Evolutionary conservation across 2,888 invertebrate genomes (phyloP).

Genomic region (Drosophila villosipedis): DNA sequence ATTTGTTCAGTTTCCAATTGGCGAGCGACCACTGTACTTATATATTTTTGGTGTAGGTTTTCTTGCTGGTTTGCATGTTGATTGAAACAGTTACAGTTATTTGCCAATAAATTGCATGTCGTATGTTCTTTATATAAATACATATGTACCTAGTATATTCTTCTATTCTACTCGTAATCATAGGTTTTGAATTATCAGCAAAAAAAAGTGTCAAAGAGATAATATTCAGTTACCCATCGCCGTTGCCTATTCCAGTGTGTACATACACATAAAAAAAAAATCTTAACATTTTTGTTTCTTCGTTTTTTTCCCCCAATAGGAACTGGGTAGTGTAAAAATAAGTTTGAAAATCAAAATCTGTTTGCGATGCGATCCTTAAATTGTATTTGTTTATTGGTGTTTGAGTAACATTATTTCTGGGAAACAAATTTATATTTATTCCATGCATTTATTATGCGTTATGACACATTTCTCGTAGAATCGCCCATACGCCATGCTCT

Average conservation of each 20-base stretch:
- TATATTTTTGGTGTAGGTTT: conserved; percentile 66
- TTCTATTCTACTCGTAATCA: conserved; percentile 28
- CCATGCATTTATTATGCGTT: neutral
- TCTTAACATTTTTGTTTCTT: neutral
- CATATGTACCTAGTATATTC: conserved; percentile 22
- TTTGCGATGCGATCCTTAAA: neutral
- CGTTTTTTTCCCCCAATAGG: neutral
- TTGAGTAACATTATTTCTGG: neutral
- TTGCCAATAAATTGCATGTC: conserved; percentile 56
- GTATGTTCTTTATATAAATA: conserved; percentile 25
- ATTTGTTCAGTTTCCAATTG: neutral
- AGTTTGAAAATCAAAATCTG: neutral
- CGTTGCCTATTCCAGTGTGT: conserved; percentile 10
- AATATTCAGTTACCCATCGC: conserved; percentile 20
- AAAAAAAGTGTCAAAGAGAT: conserved; percentile 35
- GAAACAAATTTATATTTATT: conserved; percentile 10
- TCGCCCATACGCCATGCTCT: neutral
- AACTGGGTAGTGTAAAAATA: neutral
- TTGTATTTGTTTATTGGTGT: neutral
- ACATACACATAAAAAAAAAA: neutral
- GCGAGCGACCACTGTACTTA: conserved; percentile 7
- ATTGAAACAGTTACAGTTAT: conserved; percentile 53
- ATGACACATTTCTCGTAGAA: neutral
- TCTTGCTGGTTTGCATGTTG: conserved; percentile 72
- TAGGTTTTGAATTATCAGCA: conserved; percentile 43